Conservation (phyloP, 2,888 invertebrate genomes). For the Lasius platythorax region DNA sequence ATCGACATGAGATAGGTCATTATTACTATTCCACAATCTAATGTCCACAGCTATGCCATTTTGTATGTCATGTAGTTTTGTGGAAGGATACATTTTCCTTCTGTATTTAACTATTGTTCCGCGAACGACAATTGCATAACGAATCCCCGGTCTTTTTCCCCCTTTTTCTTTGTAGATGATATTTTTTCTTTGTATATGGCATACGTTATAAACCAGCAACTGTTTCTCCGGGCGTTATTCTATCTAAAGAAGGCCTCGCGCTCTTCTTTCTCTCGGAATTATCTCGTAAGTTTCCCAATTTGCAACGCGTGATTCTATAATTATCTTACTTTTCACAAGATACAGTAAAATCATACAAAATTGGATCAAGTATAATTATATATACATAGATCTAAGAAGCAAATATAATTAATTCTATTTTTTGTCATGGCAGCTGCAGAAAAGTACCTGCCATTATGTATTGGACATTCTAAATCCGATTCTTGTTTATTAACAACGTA, state of each 20-base stretch:
- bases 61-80: conserved; percentile 74
- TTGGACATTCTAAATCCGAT: conserved; percentile 10
- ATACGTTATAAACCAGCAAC: conserved; percentile 23
- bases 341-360: conserved; percentile 67
- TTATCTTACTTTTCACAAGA: conserved; percentile 64
- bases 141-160: conserved; percentile 4
- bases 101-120: conserved; percentile 55
- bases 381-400: not conserved
- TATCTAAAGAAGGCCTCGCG: no score
- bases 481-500: conserved; percentile 37
- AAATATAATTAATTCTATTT: conserved; percentile 62
- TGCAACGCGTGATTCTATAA: conserved; percentile 45
- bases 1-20: conserved; percentile 31
- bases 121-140: conserved; percentile 53
- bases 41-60: conserved; percentile 64
- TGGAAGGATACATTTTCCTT: conserved; percentile 66
- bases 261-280: not conserved
- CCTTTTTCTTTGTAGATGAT: no score
- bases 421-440: conserved; percentile 57
- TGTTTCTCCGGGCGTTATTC: not conserved
- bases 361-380: conserved; percentile 54
- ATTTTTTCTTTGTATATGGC: not conserved
- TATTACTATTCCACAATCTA: conserved; percentile 44
- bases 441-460: conserved; percentile 27
- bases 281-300: conserved; percentile 42